These are phyloP conservation scores for Hippocampus mohnikei DNA, from an alignment of 2,113 vertebrate genomes.

Conservation along the genomic window DNA sequence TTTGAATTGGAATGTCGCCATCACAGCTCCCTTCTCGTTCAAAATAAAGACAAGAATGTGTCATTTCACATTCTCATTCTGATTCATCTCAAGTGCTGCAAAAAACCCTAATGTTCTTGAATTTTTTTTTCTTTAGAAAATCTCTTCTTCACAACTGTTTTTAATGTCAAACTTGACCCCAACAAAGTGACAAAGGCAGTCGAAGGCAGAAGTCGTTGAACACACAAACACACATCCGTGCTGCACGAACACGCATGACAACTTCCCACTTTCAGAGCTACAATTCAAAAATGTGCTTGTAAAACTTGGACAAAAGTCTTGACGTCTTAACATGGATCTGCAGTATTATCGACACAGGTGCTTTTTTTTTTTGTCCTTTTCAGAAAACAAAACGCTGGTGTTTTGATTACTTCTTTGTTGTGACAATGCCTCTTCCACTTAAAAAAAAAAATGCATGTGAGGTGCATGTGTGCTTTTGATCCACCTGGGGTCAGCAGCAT, in stretches of 20 bases:
- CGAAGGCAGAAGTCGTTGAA: constrained; percentile 54
- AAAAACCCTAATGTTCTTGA: background rate
- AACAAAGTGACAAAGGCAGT: constrained; percentile 56
- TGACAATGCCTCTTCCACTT: background rate
- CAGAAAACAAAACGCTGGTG: background rate
- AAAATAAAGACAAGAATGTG: constrained; percentile 20
- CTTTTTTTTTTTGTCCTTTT: constrained; percentile 5
- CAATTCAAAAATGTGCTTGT: constrained; percentile 24
- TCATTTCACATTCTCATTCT: constrained; percentile 39
- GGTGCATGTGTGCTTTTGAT: background rate
- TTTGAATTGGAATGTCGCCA: constrained; percentile 69
- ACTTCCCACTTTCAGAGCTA: constrained; percentile 19
- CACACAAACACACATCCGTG: constrained; percentile 1
- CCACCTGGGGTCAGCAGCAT: no score
- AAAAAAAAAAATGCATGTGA: background rate
- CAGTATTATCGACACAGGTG: constrained; percentile 12
- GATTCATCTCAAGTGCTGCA: constrained; percentile 11
- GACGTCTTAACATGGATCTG: constrained; percentile 15
- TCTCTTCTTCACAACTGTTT: background rate
- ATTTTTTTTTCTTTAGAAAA: constrained; percentile 16
- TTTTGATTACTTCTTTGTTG: background rate
- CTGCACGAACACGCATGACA: constrained; percentile 18
- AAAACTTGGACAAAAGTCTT: constrained; percentile 17
- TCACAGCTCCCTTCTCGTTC: constrained; percentile 40
- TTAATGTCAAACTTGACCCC: constrained; percentile 26